Base-by-base conservation (phyloP, 2,888 invertebrate species). In the Sphecodes monilicornis region DNA sequence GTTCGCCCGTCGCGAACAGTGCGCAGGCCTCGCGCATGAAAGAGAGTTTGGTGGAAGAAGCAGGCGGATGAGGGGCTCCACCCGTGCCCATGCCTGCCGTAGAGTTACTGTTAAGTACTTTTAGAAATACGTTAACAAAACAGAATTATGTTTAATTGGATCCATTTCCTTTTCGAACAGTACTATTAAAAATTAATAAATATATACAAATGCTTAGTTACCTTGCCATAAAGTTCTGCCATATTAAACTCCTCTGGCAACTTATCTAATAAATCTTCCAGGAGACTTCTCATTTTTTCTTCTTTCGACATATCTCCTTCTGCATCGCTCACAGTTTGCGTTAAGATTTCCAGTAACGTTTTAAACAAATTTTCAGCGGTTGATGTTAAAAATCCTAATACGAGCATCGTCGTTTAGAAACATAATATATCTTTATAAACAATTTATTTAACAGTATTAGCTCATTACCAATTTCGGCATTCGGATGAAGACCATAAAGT, bases 401-500 rank as follows among this genome's bases (percentile, higher is more conserved):
- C 46, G 77, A 54, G 29, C 6, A 60, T 39, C 26, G 57, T 41
- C 8, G 72, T 69, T 5, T 2, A 43, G 2, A 32, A 32, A 66
- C 3, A 4, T 66, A 36, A 36, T 29, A 16, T 54, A n/a, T 54
- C n/a, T 54, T 54, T 8, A 5, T 5, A n/a, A 54, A 54, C 11
- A 54, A n/a, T 54, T 54, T 41, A 10, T 41, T 57, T 10, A 10
- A 26, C 26, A 39, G 32, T 39, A 36, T 50, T 50, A 10, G 22
- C 32, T 32, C 29, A n/a, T 84, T 71, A 94, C 98, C 98, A 84
- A 99, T 98, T 95, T 99, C 99, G 0, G 99, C 98, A 94, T 99
- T 99, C 0, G 98, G 98, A 95, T 99, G 99, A 32, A 99, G 95
- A 0, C 99, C 99, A 92, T 99, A 99, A 26, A 99, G 95, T 90